Percentiles rank a stretch among this genome's conserved stretches.
phyloP scores from a whole-genome alignment of 2,888 invertebrate species.

The Athetis lepigone region DNA sequence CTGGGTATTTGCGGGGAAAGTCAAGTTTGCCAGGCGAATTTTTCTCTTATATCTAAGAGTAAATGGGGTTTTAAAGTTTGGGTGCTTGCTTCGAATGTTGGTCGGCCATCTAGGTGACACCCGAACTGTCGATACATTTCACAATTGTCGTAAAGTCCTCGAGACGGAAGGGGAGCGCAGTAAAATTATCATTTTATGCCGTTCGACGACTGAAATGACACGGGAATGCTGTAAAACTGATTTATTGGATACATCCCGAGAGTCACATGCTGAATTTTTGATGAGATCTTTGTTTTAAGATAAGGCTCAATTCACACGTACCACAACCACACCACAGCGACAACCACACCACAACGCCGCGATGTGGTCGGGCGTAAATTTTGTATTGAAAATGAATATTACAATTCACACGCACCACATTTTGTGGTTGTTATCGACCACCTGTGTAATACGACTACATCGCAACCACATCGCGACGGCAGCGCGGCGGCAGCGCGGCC shows the following conservation, averaged over 20 bases:
- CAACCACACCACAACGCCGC: too few species aligned
- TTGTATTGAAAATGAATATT: too few species aligned
- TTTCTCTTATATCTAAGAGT: slow-evolving; percentile 66
- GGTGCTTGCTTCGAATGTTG: slow-evolving; percentile 59
- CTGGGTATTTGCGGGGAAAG: slow-evolving; percentile 50
- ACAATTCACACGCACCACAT: too few species aligned
- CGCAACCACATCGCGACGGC: too few species aligned
- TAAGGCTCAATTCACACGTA: too few species aligned
- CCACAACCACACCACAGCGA: too few species aligned
- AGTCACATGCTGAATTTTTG: slow-evolving; percentile 89
- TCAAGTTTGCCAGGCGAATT: slow-evolving; percentile 59
- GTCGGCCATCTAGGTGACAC: slow-evolving; percentile 86
- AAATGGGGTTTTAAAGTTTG: slow-evolving; percentile 64
- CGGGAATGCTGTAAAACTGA: slow-evolving; percentile 90
- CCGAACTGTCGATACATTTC: slow-evolving; percentile 90
- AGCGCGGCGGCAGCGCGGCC: too few species aligned
- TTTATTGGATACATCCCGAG: slow-evolving; percentile 89
- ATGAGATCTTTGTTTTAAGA: slow-evolving; percentile 87
- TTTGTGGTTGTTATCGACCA: too few species aligned
- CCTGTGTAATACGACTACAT: too few species aligned
- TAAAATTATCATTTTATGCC: slow-evolving; percentile 91
- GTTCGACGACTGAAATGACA: slow-evolving; percentile 91
- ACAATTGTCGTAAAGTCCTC: slow-evolving; percentile 90
- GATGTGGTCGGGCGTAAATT: too few species aligned
- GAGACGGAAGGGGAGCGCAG: slow-evolving; percentile 89